Evolutionary conservation across 2,113 vertebrate genomes (phyloP).

Genomic region (Tautogolabrus adspersus): DNA sequence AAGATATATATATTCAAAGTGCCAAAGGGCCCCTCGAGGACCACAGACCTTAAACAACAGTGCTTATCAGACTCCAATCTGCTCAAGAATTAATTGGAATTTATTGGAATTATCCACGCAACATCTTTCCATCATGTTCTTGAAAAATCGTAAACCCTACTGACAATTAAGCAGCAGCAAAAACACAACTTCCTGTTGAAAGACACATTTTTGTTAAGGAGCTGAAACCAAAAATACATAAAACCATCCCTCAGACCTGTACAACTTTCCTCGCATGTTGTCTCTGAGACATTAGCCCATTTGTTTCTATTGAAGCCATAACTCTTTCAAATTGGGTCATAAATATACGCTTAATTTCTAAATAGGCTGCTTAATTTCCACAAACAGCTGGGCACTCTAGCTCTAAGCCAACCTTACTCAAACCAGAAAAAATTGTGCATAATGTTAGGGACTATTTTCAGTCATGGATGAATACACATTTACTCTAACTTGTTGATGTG

Average conservation of each 20-base stretch:
- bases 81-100: background rate
- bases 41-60: background rate
- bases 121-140: background rate
- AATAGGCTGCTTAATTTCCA: conserved; percentile 18
- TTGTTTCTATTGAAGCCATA: conserved; percentile 4
- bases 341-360: conserved; percentile 26
- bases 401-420: conserved; percentile 28
- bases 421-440: background rate
- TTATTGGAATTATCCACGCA: background rate
- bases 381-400: conserved; percentile 3
- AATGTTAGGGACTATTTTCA: background rate
- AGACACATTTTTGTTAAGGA: background rate
- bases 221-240: background rate
- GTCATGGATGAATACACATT: background rate
- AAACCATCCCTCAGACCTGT: background rate
- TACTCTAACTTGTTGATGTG: background rate
- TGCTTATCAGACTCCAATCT: background rate
- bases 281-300: background rate
- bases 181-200: background rate
- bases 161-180: background rate
- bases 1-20: background rate
- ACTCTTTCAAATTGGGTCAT: conserved; percentile 18
- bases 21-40: background rate
- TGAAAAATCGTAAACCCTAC: background rate
- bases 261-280: background rate